Base-by-base conservation (phyloP, 2,797 vertebrate species). In the Syngnathus rostellatus region DNA sequence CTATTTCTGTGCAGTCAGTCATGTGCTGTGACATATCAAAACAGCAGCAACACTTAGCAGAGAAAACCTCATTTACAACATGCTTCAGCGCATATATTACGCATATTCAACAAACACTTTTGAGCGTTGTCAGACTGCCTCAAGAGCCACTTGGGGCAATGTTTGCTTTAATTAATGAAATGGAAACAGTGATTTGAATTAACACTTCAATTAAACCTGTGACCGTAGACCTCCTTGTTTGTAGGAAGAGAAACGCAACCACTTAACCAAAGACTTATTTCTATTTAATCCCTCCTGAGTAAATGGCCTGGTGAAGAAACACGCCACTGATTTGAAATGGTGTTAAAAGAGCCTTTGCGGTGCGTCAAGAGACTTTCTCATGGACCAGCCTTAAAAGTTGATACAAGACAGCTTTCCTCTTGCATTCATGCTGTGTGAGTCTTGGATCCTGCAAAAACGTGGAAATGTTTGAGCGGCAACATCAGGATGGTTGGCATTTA, bases 1-100 rank as follows among this genome's bases (percentile, higher is more conserved):
- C 81, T 83, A 83, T 87, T 85, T 84, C 85, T 64, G 81, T 1
- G 77, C 88, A 87, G 89, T 91, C 88, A 85, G 90, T 92, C 90
- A 89, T 86, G 74, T 61, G 68, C 81, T 81, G 72, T 90, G 89
- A 90, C 90, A 89, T 90, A 87, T 67, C 84, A 90, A 91, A 91
- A 91, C 74, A 91, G 84, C 87, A 76, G 65, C 72, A 84, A 89
- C 87, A 90, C 89, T 92, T 90, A 90, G 89, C 77, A 90, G 91
- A 91, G 89, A 88, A 91, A 91, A 91, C 88, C 84, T 87, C 77
- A 82, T 90, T 92, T 87, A 88, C 87, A 89, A 88, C 76, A 80
- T 31, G 72, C 80, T 74, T 84, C 72, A 40, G 39, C 11, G 19
- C 16, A 68, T 80, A 84, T 81, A 83, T 83, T 87, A 80, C 72